Conservation (phyloP, 2,888 invertebrate genomes). For the Mycalesis mineus region DNA sequence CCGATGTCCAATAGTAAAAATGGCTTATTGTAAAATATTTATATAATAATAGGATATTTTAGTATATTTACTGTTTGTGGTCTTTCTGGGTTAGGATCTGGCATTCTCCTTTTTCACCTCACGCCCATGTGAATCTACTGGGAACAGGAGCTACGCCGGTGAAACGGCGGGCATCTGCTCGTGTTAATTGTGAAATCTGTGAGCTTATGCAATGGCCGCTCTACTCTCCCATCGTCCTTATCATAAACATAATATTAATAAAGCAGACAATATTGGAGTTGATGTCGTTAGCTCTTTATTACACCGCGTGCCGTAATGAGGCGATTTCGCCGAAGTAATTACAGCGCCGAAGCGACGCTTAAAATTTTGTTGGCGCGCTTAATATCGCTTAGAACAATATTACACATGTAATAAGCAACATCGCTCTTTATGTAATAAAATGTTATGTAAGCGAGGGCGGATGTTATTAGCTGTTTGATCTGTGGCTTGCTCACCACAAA, state of each 20-base stretch:
- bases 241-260: background rate
- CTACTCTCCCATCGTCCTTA: background rate
- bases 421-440: background rate
- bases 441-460: background rate
- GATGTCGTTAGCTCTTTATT: constrained; percentile 1
- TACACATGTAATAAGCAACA: background rate
- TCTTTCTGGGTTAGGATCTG: too few relatives aligned
- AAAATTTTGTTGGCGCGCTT: background rate
- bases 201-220: background rate
- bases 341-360: background rate
- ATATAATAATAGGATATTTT: too few relatives aligned
- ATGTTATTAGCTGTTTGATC: too few relatives aligned
- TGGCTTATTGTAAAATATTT: too few relatives aligned
- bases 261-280: background rate
- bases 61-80: too few relatives aligned
- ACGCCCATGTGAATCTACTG: too few relatives aligned
- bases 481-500: too few relatives aligned
- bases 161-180: too few relatives aligned
- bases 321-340: constrained; percentile 4
- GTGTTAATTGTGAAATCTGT: too few relatives aligned
- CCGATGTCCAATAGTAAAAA: too few relatives aligned
- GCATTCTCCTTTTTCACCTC: too few relatives aligned
- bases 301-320: background rate
- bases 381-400: background rate
- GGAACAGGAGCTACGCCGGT: too few relatives aligned